Evolutionary conservation across 2,888 invertebrate genomes (phyloP).

Genomic region (Dascillus cervinus): DNA sequence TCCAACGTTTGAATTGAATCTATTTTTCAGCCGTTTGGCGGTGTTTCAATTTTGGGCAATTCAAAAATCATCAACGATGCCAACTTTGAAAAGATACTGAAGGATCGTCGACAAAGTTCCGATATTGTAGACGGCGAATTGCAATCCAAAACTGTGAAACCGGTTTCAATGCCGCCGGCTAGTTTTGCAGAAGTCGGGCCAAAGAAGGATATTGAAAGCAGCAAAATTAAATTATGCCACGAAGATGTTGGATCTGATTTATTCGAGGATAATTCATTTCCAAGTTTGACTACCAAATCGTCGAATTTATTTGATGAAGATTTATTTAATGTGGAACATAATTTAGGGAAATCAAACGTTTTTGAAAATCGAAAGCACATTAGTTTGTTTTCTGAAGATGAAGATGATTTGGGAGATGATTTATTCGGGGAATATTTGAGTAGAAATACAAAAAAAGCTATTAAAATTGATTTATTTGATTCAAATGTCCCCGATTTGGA

Average conservation of each 20-base stretch:
- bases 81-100: slow-evolving; percentile 18
- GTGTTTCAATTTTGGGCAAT: slow-evolving; percentile 51
- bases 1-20: slow-evolving; percentile 1
- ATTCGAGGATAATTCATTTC: slow-evolving; percentile 6
- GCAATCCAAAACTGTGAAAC: slow-evolving; percentile 3
- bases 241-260: slow-evolving; percentile 11
- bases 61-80: slow-evolving; percentile 21
- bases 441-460: background rate
- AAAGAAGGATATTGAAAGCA: background rate
- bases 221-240: background rate
- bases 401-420: slow-evolving; percentile 17
- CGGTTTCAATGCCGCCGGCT: background rate
- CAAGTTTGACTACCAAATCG: slow-evolving; percentile 13
- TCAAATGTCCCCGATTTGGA: slow-evolving; percentile 21
- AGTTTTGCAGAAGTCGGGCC: background rate
- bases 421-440: background rate
- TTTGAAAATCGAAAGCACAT: no score
- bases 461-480: slow-evolving; percentile 20
- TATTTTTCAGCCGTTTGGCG: slow-evolving; percentile 50
- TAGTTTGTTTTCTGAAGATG: no score
- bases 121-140: slow-evolving; percentile 4
- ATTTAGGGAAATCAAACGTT: no score
- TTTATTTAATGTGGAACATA: no score
- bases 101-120: slow-evolving; percentile 13
- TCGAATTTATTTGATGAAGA: slow-evolving; percentile 29